Evolutionary conservation across 1,140 invertebrate species (phyloP).

Genomic region (Thaumatotibia leucotreta): DNA sequence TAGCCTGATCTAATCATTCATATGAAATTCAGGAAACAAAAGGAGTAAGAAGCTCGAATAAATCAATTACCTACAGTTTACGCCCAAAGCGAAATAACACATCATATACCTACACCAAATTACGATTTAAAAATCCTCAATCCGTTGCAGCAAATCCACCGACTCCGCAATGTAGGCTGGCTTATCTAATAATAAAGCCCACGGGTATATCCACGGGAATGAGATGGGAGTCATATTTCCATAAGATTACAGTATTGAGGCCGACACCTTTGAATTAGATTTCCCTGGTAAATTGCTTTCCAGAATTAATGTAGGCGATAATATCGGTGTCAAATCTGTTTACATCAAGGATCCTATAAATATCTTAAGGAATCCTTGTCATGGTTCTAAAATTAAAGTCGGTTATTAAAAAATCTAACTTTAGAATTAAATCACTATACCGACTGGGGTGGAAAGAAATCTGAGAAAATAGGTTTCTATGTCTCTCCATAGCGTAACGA

Average conservation of each 20-base stretch:
- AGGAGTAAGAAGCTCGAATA: no score
- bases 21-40: background rate
- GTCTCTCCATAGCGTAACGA: no score
- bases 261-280: background rate
- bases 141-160: background rate
- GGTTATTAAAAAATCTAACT: no score
- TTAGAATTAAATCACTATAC: no score
- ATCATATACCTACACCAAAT: background rate
- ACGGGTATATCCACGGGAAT: background rate
- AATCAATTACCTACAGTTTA: no score
- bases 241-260: background rate
- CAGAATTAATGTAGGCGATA: background rate
- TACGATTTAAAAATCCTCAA: background rate
- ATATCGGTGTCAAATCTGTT: background rate
- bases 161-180: background rate
- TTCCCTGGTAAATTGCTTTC: background rate
- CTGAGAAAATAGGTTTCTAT: no score
- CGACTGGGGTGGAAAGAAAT: no score
- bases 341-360: background rate
- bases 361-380: background rate
- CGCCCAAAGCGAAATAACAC: background rate
- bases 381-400: background rate
- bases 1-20: no score
- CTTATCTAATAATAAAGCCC: slow-evolving; percentile 10
- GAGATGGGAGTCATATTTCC: background rate